Conservation (phyloP, 2,888 invertebrate species). For the Apantesis nais region DNA sequence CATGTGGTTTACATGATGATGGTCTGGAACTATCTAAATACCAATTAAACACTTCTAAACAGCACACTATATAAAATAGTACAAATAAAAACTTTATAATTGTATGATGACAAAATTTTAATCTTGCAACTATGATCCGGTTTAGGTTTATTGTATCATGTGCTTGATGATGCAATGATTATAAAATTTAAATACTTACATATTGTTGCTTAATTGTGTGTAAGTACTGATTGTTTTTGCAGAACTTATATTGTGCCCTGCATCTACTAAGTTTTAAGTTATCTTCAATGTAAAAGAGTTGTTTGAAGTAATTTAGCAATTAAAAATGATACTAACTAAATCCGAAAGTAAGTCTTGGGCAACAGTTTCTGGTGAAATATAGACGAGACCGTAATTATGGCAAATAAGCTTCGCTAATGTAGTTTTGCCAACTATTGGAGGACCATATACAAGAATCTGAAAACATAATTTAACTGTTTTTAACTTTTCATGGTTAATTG, state of each 20-base stretch:
- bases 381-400: constrained; percentile 84
- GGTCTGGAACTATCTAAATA: neutral
- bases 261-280: neutral
- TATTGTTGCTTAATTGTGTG: too few relatives aligned
- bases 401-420: constrained; percentile 84
- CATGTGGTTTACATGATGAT: constrained; percentile 1
- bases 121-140: neutral
- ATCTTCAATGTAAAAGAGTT: neutral
- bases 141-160: neutral
- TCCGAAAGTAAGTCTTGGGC: constrained; percentile 82
- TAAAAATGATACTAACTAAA: constrained; percentile 82
- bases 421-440: constrained; percentile 88
- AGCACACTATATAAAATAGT: neutral
- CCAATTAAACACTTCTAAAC: neutral
- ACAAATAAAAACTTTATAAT: neutral
- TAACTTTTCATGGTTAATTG: neutral
- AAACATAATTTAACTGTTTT: constrained; percentile 2
- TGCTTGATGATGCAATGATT: too few relatives aligned
- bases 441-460: constrained; percentile 86
- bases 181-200: too few relatives aligned
- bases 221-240: neutral
- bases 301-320: neutral
- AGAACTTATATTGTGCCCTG: neutral
- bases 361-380: constrained; percentile 84
- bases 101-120: neutral